phyloP scores from a whole-genome alignment of 2,888 invertebrate genomes.

The Hypercompe scribonia region DNA sequence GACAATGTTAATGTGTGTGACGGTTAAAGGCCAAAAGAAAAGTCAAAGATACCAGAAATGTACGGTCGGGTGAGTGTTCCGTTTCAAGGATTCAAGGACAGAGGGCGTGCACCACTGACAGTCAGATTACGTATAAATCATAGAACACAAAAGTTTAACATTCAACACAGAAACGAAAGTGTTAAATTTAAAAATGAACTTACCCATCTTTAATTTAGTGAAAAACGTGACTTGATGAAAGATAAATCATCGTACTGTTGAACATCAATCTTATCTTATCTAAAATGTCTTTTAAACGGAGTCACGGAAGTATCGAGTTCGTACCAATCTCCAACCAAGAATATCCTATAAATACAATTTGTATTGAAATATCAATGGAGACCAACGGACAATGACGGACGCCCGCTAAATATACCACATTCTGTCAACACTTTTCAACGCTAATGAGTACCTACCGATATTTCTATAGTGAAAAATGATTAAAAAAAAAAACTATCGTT shows the following conservation, averaged over 20 bases:
- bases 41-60: neutral
- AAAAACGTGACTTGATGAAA: neutral
- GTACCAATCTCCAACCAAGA: slow-evolving; percentile 22
- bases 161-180: neutral
- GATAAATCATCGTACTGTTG: neutral
- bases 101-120: neutral
- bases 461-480: slow-evolving; percentile 22
- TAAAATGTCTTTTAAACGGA: slow-evolving; percentile 9
- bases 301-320: slow-evolving; percentile 35
- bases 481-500: neutral
- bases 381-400: slow-evolving; percentile 48
- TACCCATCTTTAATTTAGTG: neutral
- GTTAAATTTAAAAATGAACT: neutral
- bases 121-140: neutral
- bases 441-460: slow-evolving; percentile 48
- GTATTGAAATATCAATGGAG: slow-evolving; percentile 48
- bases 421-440: slow-evolving; percentile 50
- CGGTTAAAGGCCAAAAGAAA: neutral
- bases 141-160: neutral
- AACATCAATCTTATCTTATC: slow-evolving; percentile 1
- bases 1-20: neutral
- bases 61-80: neutral
- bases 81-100: neutral
- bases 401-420: slow-evolving; percentile 53
- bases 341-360: slow-evolving; percentile 44